Base-by-base conservation (phyloP, 2,888 invertebrate species). In the Disparrhopalites patrizii region DNA sequence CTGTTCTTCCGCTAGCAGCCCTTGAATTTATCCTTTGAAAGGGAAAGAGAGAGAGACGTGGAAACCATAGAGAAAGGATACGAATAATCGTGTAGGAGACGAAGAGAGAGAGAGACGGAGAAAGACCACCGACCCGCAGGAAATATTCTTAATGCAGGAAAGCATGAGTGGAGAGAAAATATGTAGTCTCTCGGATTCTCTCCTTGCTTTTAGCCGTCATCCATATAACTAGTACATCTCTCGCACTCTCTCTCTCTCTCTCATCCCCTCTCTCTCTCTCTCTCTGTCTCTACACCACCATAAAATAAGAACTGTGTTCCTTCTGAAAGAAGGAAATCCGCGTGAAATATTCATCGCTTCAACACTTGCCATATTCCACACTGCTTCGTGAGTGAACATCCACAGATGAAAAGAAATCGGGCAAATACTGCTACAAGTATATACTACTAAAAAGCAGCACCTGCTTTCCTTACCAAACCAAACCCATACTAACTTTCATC, bases 301-400 rank as follows among this genome's bases (percentile, higher is more conserved):
- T 43, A 25, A 10, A 38, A 30, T 28, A 60, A 33, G 27, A 40
- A 43, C 28, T 65, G 28, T 36, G 52, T 38, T 57, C 30, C 27
- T 36, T 23, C 15, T 36, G 27, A 25, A 60, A 43, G 47, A 63
- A 20, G 70, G 70, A 74, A 73, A 73, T 72, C 71, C 71, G 71
- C 67, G 71, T 73, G 71, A 73, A 72, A 74, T 73, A 74, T 74
- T 73, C 73, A 73, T 73, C 69, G 72, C 72, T 70, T 74, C 71
- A 71, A 70, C 74, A 71, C 71, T 69, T 56, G 43, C 65, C 55
- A 50, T 50, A 31, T 51, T 51, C 56, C 50, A 38, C 28, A 56
- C 15, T 33, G n/a, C n/a, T 23, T 5, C n/a, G 2, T 18, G 13
- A n/a, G 20, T 50, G 50, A 25, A 60, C 23, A 50, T 23, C 51